Percentiles rank a stretch among this genome's conserved stretches.
Evolutionary conservation across 2,113 vertebrate species (phyloP).

Genomic region (Orthonyx spaldingii): DNA sequence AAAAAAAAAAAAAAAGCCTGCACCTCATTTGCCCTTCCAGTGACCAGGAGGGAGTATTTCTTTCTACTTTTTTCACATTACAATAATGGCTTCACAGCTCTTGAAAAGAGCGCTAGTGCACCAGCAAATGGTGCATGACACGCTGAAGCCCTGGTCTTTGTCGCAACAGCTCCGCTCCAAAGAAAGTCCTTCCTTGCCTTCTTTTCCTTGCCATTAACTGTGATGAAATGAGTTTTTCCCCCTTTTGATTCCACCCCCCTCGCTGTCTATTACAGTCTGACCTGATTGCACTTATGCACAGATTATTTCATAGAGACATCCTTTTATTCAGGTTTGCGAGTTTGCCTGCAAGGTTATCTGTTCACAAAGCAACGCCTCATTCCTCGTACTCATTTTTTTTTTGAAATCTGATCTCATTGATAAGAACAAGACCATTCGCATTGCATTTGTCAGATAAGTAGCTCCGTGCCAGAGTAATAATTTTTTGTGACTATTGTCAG

Average conservation of each 20-base stretch:
- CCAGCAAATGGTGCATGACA: slow-evolving; percentile 82
- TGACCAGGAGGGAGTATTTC: slow-evolving; percentile 82
- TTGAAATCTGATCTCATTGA: slow-evolving; percentile 75
- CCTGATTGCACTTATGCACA: slow-evolving; percentile 73
- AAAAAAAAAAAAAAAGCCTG: background rate
- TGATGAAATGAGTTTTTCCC: slow-evolving; percentile 81
- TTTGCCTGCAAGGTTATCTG: slow-evolving; percentile 79
- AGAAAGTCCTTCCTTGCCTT: slow-evolving; percentile 80
- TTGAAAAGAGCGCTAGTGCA: slow-evolving; percentile 73
- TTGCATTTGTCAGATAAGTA: slow-evolving; percentile 74
- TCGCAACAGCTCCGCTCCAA: slow-evolving; percentile 74
- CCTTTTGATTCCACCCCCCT: slow-evolving; percentile 72
- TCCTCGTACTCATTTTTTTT: slow-evolving; percentile 61
- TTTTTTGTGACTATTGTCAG: slow-evolving; percentile 74
- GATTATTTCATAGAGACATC: slow-evolving; percentile 75
- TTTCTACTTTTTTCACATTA: slow-evolving; percentile 78
- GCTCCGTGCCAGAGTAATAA: slow-evolving; percentile 61
- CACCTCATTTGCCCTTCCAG: slow-evolving; percentile 88
- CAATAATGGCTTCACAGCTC: slow-evolving; percentile 78
- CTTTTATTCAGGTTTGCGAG: slow-evolving; percentile 74
- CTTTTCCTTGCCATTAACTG: slow-evolving; percentile 84
- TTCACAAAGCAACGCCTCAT: slow-evolving; percentile 62
- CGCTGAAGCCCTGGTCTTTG: slow-evolving; percentile 71
- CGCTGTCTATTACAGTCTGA: slow-evolving; percentile 73
- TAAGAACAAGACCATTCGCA: slow-evolving; percentile 66